A percentile compares a stretch with the other conserved stretches of the same genome.
Evolutionary conservation across 2,113 vertebrate genomes (phyloP).

Genomic region (Chaetops frenatus): DNA sequence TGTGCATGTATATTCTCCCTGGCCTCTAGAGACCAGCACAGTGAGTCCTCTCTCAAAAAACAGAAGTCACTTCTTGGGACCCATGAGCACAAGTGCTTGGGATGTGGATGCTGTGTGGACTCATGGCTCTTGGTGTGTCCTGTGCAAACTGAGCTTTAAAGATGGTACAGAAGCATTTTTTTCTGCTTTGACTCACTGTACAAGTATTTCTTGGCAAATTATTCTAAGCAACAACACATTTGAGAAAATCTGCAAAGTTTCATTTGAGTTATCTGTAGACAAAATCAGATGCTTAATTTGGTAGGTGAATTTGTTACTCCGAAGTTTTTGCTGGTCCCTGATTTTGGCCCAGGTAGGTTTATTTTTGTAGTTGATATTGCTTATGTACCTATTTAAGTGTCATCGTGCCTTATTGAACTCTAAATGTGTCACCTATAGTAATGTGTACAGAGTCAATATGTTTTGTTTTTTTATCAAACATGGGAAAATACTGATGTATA

Average conservation of each 20-base stretch:
- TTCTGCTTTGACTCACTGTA: not conserved
- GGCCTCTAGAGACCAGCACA: not conserved
- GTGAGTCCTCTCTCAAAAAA: fast-evolving
- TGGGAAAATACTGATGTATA: not conserved
- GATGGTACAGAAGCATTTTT: not conserved
- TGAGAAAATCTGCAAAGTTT: not conserved
- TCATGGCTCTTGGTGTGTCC: not conserved
- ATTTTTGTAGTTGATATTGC: not conserved
- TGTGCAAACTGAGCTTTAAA: not conserved
- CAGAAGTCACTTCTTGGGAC: not conserved
- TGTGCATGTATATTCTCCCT: not conserved
- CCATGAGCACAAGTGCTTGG: fast-evolving
- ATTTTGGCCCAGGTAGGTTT: not conserved
- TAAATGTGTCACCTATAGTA: not conserved
- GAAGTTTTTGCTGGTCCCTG: not conserved
- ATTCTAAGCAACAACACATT: not conserved
- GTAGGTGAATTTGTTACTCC: not conserved
- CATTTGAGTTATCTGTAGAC: not conserved
- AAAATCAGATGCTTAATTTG: not conserved
- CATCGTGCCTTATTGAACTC: not conserved
- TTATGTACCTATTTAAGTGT: not conserved
- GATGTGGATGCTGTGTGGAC: not conserved
- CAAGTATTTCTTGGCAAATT: not conserved
- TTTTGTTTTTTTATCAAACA: not conserved
- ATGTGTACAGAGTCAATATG: not conserved